Base-by-base conservation (phyloP, 2,113 vertebrate genomes). In the Chamaetylas fuelleborni region DNA sequence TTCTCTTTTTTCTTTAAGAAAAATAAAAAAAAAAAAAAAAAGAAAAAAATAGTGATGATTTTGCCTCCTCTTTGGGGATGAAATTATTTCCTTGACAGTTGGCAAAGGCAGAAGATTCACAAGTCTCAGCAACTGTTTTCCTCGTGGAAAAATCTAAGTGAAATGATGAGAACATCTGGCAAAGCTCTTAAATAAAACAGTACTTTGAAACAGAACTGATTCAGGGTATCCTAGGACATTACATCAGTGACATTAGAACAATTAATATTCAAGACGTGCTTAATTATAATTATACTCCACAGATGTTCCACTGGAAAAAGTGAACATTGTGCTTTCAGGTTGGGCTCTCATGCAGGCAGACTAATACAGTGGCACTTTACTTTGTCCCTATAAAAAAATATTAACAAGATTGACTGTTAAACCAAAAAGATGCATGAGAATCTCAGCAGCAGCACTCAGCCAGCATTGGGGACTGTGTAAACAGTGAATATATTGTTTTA, bases 81-180 rank as follows among this genome's bases (percentile, higher is more conserved):
- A 73, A 86, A 87, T 93, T 92, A 81, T 95, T 97, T 96, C 58
- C 90, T 92, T 97, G 85, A 86, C 95, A 97, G 79, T 78, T 97
- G 89, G 92, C 90, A 87, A 94, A 96, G 72, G 45, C 56, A 95
- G 78, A 70, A 97, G 60, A 93, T 85, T 96, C 81, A 94, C 73
- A 93, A 88, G 78, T 93, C 93, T 96, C 95, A 97, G 84, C 90
- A 97, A 96, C 81, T 77, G 73, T 97, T 97, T 95, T 88, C 90
- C 97, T 97, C 48, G 85, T 95, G 93, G 85, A 97, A 97, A 97
- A 90, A 85, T 94, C 43, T 60, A 89, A 97, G 95, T 72, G 60
- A 96, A 97, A 97, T 96, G 71, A 96, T 95, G 72, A 72, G 93
- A 97, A 97, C 96, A 98, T 97, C 97, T 98, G 95, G 85, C 61